A percentile compares a stretch with the other conserved stretches of the same genome.
Evolutionary conservation across 1,140 invertebrate species (phyloP).

Genomic region (Diabrotica virgifera): DNA sequence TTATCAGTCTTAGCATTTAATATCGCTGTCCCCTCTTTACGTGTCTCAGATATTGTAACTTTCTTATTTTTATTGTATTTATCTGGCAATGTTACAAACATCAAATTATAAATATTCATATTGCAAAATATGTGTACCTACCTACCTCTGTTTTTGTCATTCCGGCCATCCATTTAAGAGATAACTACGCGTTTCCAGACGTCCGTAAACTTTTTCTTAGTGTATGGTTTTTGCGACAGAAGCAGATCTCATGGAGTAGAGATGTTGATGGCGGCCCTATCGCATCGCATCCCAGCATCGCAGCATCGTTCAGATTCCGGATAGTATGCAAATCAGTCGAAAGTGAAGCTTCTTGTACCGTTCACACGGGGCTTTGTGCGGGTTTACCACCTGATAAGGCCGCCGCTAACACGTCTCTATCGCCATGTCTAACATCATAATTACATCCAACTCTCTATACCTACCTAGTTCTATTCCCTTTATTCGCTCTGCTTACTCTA

Average conservation of each 20-base stretch:
- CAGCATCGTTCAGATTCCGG: slow-evolving; percentile 4
- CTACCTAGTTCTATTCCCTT: not conserved
- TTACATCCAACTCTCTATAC: slow-evolving; percentile 10
- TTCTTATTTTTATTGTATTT: no score
- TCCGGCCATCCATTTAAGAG: no score
- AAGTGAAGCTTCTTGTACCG: slow-evolving; percentile 20
- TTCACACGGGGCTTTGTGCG: slow-evolving; percentile 23
- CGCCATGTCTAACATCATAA: slow-evolving; percentile 18
- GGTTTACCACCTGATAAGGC: slow-evolving; percentile 23
- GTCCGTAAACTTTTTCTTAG: no score
- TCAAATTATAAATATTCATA: no score
- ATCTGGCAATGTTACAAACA: no score
- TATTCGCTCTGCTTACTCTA: not conserved
- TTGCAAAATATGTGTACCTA: no score
- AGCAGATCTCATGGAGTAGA: not conserved
- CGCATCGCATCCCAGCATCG: slow-evolving; percentile 2
- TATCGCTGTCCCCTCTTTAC: no score
- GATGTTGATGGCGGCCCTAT: slow-evolving; percentile 5
- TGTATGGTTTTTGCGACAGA: no score
- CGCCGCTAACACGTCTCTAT: slow-evolving; percentile 23
- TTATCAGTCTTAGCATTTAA: no score
- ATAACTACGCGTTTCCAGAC: no score
- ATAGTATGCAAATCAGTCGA: slow-evolving; percentile 25
- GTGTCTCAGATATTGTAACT: no score
- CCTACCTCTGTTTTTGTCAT: no score